Base-by-base conservation (phyloP, 2,888 invertebrate genomes). In the Melikaiella ostensackeni region DNA sequence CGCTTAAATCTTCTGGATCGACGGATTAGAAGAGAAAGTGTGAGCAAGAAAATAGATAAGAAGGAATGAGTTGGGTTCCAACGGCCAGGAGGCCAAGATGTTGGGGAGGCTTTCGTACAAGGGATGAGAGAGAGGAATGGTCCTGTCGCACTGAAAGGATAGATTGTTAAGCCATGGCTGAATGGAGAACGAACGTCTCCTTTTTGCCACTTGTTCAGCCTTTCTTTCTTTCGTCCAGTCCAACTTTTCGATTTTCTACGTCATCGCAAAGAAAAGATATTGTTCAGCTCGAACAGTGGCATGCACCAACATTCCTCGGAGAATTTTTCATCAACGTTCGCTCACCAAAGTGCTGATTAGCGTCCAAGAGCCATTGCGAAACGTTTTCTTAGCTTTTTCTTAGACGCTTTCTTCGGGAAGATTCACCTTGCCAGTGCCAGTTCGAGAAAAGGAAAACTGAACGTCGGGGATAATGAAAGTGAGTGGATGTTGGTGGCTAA, bases 211-310 rank as follows among this genome's bases (percentile, higher is more conserved):
- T 84, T 81, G 84, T 83, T 84, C 84, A 84, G 83, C 77, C 84
- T 82, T 86, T 84, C 84, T 85, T 86, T 84, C 85, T 79, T 77
- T 79, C 85, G 85, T 85, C 84, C 83, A 82, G 76, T 76, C 81
- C 80, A 55, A 76, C 76, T 79, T 74, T 81, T 84, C 85, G 87
- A 86, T 88, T 89, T 89, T 87, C 88, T 88, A 89, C 88, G 86
- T 83, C 86, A 87, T 86, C 84, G 84, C 84, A 83, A 87, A 88
- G 88, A 88, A 90, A 88, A 86, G 88, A 87, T 86, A 89, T 89
- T 88, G 88, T 89, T 88, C 87, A 50, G 11, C 35, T 24, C 35
- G 35, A 50, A 57, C 50, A 77, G 35, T 64, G 24, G 50, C 42
- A 21, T 30, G 21, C 59, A 73, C 64, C 64, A 74, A 55, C 64